phyloP scores from a whole-genome alignment of 2,888 invertebrate species.

The Lacanobia oleracea region DNA sequence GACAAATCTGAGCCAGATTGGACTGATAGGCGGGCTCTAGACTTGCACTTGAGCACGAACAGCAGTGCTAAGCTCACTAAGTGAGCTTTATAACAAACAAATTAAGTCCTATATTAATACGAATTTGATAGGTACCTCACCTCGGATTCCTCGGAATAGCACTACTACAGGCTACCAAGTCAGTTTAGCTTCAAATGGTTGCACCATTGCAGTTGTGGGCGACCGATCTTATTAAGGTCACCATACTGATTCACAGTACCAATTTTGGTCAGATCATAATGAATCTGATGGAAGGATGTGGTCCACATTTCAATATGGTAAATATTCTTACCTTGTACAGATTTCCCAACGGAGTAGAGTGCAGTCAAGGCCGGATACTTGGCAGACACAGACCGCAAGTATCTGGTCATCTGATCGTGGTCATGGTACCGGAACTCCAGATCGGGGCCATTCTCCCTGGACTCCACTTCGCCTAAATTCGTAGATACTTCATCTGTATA shows the following conservation, averaged over 20 bases:
- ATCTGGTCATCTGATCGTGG: constrained; percentile 95
- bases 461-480: constrained; percentile 80
- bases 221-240: not conserved
- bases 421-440: constrained; percentile 97
- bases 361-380: constrained; percentile 96
- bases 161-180: not conserved
- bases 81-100: no score
- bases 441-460: constrained; percentile 79
- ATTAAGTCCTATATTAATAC: no score
- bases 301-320: not conserved
- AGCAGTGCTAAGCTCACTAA: no score
- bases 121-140: no score
- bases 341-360: constrained; percentile 98
- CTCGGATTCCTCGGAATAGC: no score
- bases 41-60: not conserved
- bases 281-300: not conserved
- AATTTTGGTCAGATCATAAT: constrained; percentile 3
- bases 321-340: constrained; percentile 94
- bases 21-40: not conserved
- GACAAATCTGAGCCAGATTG: not conserved
- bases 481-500: constrained; percentile 76
- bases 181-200: not conserved
- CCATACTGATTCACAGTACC: not conserved
- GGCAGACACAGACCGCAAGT: constrained; percentile 94
- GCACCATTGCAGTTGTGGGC: not conserved